Base-by-base conservation (phyloP, 2,888 invertebrate species). In the Limenitis camilla region DNA sequence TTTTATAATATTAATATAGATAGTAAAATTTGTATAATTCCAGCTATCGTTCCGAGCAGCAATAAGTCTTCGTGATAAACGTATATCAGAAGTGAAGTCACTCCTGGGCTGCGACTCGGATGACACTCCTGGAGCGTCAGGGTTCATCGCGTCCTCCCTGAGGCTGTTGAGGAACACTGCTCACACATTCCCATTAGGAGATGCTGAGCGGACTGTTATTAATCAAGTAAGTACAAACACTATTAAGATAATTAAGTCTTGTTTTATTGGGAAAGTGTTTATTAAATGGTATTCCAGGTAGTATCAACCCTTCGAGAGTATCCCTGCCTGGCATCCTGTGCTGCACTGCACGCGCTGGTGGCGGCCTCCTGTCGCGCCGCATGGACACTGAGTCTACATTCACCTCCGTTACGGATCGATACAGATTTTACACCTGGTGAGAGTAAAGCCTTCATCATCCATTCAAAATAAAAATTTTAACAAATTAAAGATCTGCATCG, bases 221-320 rank as follows among this genome's bases (percentile, higher is more conserved):
- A 90, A 88, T 62, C 91, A 91, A 87, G 90, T 89, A 28, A 40
- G 46, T 30, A 9, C 11, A 7, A 29, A 5, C n/a, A 39, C n/a
- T n/a, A n/a, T n/a, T n/a, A n/a, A n/a, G n/a, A n/a, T n/a, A n/a
- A n/a, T n/a, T n/a, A n/a, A n/a, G n/a, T n/a, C n/a, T n/a, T n/a
- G n/a, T n/a, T n/a, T n/a, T n/a, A n/a, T n/a, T 33, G 33, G 6
- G n/a, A 19, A 19, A 19, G 1, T 40, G 11, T 19, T 31, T 19
- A 19, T 5, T 9, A 32, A 40, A 10, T n/a, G 30, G 6, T 11
- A 4, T 28, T 6, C 2, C 91, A 95, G 88, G 92, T 98, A 60
- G 92, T 96, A 78, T 93, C 93, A 61, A 97, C 97, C 0, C 89
- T 98, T 11, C 96, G 95, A 71, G 98, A 98, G 86, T 98, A 97